phyloP scores from a whole-genome alignment of 2,113 vertebrate genomes.

The Scytalopus superciliaris region DNA sequence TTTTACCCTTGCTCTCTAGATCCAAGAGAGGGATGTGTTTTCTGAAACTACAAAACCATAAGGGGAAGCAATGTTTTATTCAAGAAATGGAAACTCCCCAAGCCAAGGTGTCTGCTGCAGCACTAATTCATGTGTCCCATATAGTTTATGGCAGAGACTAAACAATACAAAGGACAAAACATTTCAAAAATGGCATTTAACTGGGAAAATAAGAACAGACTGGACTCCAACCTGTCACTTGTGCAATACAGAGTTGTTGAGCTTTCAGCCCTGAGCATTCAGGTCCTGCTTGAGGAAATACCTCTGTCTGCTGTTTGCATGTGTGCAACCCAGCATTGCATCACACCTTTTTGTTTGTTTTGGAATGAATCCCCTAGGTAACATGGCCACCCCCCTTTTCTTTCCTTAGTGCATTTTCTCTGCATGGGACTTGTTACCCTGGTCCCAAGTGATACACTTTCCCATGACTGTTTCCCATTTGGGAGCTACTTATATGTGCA shows the following conservation, averaged over 20 bases:
- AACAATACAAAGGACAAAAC: conserved; percentile 47
- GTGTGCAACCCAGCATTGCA: neutral
- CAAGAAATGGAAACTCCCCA: neutral
- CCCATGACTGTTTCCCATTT: neutral
- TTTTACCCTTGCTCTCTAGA: neutral
- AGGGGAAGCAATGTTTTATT: neutral
- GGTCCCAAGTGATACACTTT: neutral
- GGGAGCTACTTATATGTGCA: neutral
- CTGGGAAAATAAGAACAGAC: conserved; percentile 55
- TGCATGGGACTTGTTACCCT: neutral
- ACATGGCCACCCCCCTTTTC: neutral
- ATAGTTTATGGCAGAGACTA: conserved; percentile 48
- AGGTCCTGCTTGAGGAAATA: neutral
- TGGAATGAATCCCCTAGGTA: neutral
- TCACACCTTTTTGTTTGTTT: conserved; percentile 52
- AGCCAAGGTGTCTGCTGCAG: neutral
- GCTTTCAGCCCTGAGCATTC: neutral
- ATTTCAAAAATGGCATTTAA: conserved; percentile 38
- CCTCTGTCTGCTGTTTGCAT: conserved; percentile 1
- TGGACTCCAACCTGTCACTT: conserved; percentile 2
- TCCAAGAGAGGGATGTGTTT: neutral
- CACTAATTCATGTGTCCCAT: neutral
- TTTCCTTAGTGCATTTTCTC: neutral
- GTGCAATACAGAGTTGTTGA: conserved; percentile 9
- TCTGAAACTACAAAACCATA: neutral